Base-by-base conservation (phyloP, 2,888 invertebrate species). In the Drosophila emarginata region DNA sequence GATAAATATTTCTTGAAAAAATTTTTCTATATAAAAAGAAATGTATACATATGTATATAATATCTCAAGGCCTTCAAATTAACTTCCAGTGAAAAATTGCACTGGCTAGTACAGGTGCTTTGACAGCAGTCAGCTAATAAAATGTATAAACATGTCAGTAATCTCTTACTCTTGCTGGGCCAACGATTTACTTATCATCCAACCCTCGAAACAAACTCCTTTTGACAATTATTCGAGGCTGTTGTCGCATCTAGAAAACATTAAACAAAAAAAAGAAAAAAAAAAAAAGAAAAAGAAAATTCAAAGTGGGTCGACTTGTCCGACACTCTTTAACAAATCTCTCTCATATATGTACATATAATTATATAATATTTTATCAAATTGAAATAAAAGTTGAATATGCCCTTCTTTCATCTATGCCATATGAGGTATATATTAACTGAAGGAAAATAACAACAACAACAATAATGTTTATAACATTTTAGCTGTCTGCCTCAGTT, bases 391-490 rank as follows among this genome's bases (percentile, higher is more conserved):
- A 6, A 28, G 6, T 32, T 32, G 0, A 2, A 32, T 32, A 32
- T 32, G 9, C 32, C 32, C 26, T 0, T 5, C 11, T 0, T 2
- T 9, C 26, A 5, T 5, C 11, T 0, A 11, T 9, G 11, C 1
- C 9, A 32, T 2, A 32, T 2, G 32, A 11, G 32, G 32, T 9
- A 32, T 32, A 32, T 11, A 32, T 32, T 28, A 28, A 28, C 28
- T 28, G 28, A 28, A 28, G 6, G 36, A 36, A 12, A 15, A 45
- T 40, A 40, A 7, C 45, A 45, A 18, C 37, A 51, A 65, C 37
- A 66, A 64, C 11, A 32, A 32, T 1, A 61, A 52, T 39, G 58
- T 50, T 69, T 56, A 67, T 67, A 37, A 67, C 67, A 61, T 60
- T 69, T 67, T 54, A 59, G 26, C 58, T 57, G 15, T 50, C 28